A percentile compares a stretch with the other conserved stretches of the same genome.
Conservation (phyloP, 2,888 invertebrate genomes). For the Caenorhabditis becei region DNA sequence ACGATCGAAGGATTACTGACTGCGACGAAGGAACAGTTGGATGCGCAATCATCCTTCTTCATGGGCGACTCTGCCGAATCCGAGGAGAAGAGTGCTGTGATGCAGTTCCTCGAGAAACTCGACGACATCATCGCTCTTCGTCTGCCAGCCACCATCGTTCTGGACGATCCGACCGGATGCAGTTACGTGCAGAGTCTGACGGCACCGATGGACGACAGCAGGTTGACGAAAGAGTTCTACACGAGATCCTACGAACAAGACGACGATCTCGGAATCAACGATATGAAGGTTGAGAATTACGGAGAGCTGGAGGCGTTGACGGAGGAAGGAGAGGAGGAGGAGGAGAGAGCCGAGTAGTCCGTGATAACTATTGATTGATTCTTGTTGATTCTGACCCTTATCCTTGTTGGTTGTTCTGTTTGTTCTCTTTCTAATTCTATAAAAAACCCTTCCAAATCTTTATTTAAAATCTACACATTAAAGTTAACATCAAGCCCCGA, state of each 20-base stretch:
- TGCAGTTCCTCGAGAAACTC: constrained; percentile 68
- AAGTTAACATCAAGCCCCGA: too few relatives aligned
- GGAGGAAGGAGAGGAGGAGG: constrained; percentile 73
- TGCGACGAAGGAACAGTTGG: constrained; percentile 86
- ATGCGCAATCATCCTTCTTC: constrained; percentile 77
- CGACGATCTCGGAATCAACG: constrained; percentile 94
- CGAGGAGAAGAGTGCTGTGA: constrained; percentile 66
- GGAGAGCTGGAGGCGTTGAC: constrained; percentile 70
- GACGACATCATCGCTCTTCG: constrained; percentile 72
- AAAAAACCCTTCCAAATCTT: neutral
- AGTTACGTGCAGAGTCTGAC: constrained; percentile 87
- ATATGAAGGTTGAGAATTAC: constrained; percentile 95
- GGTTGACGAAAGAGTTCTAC: constrained; percentile 88
- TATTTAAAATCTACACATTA: too few relatives aligned
- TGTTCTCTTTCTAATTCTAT: neutral
- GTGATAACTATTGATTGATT: constrained; percentile 1
- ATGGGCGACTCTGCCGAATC: constrained; percentile 78
- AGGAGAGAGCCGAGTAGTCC: neutral
- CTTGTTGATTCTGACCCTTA: neutral
- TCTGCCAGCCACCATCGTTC: constrained; percentile 86
- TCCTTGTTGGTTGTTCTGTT: constrained; percentile 1
- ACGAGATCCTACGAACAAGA: constrained; percentile 92
- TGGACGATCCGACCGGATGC: constrained; percentile 98
- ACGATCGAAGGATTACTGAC: constrained; percentile 93
- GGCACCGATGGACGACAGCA: constrained; percentile 83